Evolutionary conservation across 1,140 invertebrate species (phyloP).

Genomic region (Streblospio benedicti): DNA sequence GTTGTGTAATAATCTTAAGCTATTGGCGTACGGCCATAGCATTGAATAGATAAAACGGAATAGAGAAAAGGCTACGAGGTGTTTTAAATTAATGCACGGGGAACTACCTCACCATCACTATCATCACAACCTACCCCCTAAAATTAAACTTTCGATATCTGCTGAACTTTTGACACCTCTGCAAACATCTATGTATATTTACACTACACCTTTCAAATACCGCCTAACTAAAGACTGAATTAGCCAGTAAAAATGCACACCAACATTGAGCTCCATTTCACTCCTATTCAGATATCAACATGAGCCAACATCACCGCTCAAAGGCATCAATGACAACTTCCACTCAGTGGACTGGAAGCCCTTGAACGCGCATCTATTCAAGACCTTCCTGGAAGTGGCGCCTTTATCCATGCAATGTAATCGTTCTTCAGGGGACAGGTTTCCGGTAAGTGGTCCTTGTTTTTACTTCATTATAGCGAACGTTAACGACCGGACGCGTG

Average conservation of each 20-base stretch:
- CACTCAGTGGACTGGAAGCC: slow-evolving; percentile 74
- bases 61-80: too few species aligned
- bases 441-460: slow-evolving; percentile 54
- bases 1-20: background rate
- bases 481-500: too few species aligned
- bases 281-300: slow-evolving; percentile 34
- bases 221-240: background rate
- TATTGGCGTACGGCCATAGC: background rate
- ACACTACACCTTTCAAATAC: background rate
- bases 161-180: background rate
- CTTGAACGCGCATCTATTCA: slow-evolving; percentile 61
- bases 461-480: too few species aligned
- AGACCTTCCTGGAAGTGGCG: slow-evolving; percentile 70
- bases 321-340: slow-evolving; percentile 61
- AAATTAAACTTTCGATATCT: background rate
- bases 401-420: slow-evolving; percentile 94
- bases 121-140: background rate
- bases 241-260: background rate
- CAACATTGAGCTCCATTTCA: background rate
- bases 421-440: slow-evolving; percentile 72
- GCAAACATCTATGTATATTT: background rate
- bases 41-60: background rate
- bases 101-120: background rate
- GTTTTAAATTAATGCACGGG: too few species aligned
- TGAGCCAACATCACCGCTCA: slow-evolving; percentile 51